A percentile compares a stretch with the other conserved stretches of the same genome.
phyloP scores from a whole-genome alignment of 2,888 invertebrate species.

The Ctena decussata region DNA sequence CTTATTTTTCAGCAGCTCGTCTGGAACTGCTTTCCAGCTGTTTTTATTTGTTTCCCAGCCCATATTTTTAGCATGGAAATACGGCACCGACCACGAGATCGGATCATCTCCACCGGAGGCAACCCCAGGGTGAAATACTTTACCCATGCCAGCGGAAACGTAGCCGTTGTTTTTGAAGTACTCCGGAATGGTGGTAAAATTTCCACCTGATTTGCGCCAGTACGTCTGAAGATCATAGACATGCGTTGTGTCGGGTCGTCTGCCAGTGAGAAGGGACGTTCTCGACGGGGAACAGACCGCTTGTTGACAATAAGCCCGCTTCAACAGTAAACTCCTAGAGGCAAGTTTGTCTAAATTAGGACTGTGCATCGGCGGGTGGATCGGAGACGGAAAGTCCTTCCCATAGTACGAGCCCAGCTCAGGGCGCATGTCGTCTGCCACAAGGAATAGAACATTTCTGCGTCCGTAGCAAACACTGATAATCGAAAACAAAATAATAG shows the following conservation, averaged over 20 bases:
- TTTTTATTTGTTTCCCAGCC: not conserved
- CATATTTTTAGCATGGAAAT: constrained; percentile 35
- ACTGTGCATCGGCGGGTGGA: constrained; percentile 68
- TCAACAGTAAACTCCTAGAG: constrained; percentile 61
- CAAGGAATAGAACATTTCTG: constrained; percentile 63
- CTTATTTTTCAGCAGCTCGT: constrained; percentile 84
- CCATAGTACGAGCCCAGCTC: constrained; percentile 65
- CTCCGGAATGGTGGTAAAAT: constrained; percentile 69
- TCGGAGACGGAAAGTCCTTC: constrained; percentile 62
- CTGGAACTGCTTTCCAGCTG: constrained; percentile 69
- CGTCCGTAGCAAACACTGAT: not conserved
- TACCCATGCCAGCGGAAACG: constrained; percentile 56
- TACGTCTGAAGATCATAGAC: constrained; percentile 61
- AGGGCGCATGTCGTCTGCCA: constrained; percentile 68
- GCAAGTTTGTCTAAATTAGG: constrained; percentile 73
- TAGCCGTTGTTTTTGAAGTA: constrained; percentile 68
- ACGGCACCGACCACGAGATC: constrained; percentile 63
- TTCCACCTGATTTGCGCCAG: constrained; percentile 56
- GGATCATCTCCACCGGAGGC: constrained; percentile 49
- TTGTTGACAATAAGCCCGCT: constrained; percentile 67
- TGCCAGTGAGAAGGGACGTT: constrained; percentile 59
- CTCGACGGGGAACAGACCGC: constrained; percentile 67
- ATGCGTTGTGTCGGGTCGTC: constrained; percentile 67
- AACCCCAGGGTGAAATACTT: constrained; percentile 91
- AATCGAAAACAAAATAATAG: not conserved